Evolutionary conservation across 2,113 vertebrate species (phyloP), one percentile per base, ranked within the genome.

Genomic region (Halcyon senegalensis): DNA sequence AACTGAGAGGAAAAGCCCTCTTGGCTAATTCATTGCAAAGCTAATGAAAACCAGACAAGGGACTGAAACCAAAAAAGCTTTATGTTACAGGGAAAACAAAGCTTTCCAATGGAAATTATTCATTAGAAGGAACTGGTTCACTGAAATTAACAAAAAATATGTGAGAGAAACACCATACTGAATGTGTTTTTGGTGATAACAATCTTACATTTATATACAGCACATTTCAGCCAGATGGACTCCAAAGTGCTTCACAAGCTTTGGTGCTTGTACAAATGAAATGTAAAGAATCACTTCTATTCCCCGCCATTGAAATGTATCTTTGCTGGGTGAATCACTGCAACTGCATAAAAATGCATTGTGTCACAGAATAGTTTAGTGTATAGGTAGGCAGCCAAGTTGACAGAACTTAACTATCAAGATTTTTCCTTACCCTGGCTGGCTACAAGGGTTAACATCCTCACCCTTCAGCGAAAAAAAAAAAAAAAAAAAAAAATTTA

Each of bases 81-180:
- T 96, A 96, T 95, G 93, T 97, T 97, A 96, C 96, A 97, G 94
- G 95, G 96, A 96, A 97, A 97, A 97, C 95, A 97, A 97, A 97
- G 90, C 89, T 94, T 97, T 95, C 97, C 94, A 98, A 96, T 98
- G 97, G 96, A 98, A 98, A 98, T 97, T 97, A 97, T 97, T 98
- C 97, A 98, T 98, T 98, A 98, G 93, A 96, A 96, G 90, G 94
- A 94, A 94, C 79, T 81, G 95, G 96, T 97, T 98, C 96, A 96
- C 88, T 97, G 97, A 97, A 97, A 98, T 97, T 96, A 97, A 97
- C 95, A 98, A 97, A 98, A 97, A 97, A 94, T 96, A 98, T 96
- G 91, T 97, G 96, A 97, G 96, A 97, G 97, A 97, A 98, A 98
- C 92, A 93, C 97, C 97, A 98, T 90, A 87, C 97, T 96, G 92